A percentile compares a stretch with the other conserved stretches of the same genome.
Evolutionary conservation across 2,113 vertebrate genomes (phyloP).

Genomic region (Ochotona curzoniae): DNA sequence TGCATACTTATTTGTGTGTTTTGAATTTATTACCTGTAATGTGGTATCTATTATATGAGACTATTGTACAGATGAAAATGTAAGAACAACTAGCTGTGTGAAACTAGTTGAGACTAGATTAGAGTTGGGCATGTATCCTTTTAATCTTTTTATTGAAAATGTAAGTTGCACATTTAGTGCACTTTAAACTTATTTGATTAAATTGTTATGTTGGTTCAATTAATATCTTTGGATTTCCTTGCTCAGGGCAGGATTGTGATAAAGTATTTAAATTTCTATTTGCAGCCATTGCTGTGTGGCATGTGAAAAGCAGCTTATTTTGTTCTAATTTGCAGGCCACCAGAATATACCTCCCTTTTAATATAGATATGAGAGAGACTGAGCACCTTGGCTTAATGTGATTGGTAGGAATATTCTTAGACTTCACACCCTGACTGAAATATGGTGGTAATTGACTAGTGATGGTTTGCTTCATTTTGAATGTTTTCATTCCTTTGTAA

Average conservation of each 20-base stretch:
- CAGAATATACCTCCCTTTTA: constrained; percentile 35
- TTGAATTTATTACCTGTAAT: constrained; percentile 28
- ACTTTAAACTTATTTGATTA: constrained; percentile 41
- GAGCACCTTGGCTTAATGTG: constrained; percentile 1
- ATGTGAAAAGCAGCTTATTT: constrained; percentile 20
- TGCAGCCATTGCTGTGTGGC: not conserved
- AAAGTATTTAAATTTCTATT: constrained; percentile 55
- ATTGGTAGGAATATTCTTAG: constrained; percentile 8
- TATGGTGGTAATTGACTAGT: not conserved
- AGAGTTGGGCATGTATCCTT: not conserved
- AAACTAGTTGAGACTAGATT: not conserved
- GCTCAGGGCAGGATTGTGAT: not conserved
- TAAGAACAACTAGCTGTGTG: not conserved
- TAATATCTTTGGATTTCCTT: constrained; percentile 43
- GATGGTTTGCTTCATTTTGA: not conserved
- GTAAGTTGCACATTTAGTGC: not conserved
- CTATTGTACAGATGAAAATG: not conserved
- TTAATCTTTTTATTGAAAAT: constrained; percentile 52
- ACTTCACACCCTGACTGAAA: not conserved
- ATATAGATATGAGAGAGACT: not conserved
- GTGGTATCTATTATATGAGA: constrained; percentile 14
- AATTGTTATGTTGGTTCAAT: constrained; percentile 23
- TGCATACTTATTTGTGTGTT: constrained; percentile 38
- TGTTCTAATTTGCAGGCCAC: constrained; percentile 40
- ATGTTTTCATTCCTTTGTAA: constrained; percentile 29